Base-by-base conservation (phyloP, 2,888 invertebrate species). In the Melinaea marsaeus region DNA sequence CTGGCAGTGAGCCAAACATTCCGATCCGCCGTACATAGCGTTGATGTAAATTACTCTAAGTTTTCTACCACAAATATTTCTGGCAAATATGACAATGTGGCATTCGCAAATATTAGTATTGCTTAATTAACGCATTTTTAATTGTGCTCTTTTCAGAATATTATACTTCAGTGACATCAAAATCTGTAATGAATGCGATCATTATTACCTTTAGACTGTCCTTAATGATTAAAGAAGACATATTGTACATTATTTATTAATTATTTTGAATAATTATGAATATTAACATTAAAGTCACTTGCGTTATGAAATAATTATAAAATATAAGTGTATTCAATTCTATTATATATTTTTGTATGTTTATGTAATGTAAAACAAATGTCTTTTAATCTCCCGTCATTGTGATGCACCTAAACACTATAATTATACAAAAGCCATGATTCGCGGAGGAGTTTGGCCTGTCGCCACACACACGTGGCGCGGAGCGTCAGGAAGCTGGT, bases 401-500 rank as follows among this genome's bases (percentile, higher is more conserved):
- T 51, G 51, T 51, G 11, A 67, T 67, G 64, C 57, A 66, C 55
- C 61, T 57, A 54, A 66, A 57, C 63, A 65, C 66, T 67, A 32
- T 51, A 51, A 32, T 51, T 51, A 51, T 51, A 51, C 32, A 51
- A 11, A 65, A 67, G 65, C 71, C 68, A 69, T 69, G 68, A 69
- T 64, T 59, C 61, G 63, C 57, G 61, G 35, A 48, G 63, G 68
- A 58, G 68, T 70, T 81, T 80, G 81, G 80, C 78, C 75, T 72
- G 73, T 68, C 73, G 78, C 81, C 79, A 79, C 72, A 71, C 68
- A 69, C 79, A 81, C 81, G 79, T 81, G 82, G 74, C 70, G 70
- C 72, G 77, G 67, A 77, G 82, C 82, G 83, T 70, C 71, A 75
- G 74, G 74, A 76, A 86, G 86, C 82, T 76, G 71, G 71, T 59